phyloP scores from a whole-genome alignment of 2,888 invertebrate species.

The Heliconius cydno region DNA sequence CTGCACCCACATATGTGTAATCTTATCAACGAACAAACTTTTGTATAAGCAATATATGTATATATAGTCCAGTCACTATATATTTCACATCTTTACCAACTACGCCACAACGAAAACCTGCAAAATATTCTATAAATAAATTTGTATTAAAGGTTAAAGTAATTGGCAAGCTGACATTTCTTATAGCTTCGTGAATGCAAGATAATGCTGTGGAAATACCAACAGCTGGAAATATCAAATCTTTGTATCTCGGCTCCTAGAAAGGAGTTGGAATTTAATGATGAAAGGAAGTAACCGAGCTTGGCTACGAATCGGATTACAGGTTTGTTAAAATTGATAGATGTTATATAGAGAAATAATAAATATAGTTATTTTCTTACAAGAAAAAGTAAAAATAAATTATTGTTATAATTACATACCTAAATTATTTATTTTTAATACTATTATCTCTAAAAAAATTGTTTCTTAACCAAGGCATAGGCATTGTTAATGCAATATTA shows the following conservation, averaged over 20 bases:
- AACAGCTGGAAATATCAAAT: constrained; percentile 45
- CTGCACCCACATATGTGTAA: constrained; percentile 3
- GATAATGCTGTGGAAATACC: constrained; percentile 43
- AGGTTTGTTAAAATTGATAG: constrained; percentile 8
- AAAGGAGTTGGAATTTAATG: constrained; percentile 35
- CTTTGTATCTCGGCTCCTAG: constrained; percentile 35
- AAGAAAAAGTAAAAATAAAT: neutral
- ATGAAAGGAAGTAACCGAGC: constrained; percentile 28
- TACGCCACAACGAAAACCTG: neutral
- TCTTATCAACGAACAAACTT: constrained; percentile 1
- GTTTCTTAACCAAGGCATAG: neutral
- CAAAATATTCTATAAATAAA: constrained; percentile 32
- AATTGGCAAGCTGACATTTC: constrained; percentile 50
- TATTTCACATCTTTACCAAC: neutral
- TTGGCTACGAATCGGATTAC: constrained; percentile 24
- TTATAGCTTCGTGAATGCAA: constrained; percentile 38
- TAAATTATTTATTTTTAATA: no score
- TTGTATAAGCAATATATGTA: neutral
- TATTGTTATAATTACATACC: no score
- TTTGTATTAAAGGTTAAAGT: constrained; percentile 39
- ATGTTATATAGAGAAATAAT: neutral
- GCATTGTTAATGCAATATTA: no score
- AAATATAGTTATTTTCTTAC: neutral
- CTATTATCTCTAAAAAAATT: no score
- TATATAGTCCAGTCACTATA: neutral